Base-by-base conservation (phyloP, 2,888 invertebrate species). In the Patella ulyssiponensis region DNA sequence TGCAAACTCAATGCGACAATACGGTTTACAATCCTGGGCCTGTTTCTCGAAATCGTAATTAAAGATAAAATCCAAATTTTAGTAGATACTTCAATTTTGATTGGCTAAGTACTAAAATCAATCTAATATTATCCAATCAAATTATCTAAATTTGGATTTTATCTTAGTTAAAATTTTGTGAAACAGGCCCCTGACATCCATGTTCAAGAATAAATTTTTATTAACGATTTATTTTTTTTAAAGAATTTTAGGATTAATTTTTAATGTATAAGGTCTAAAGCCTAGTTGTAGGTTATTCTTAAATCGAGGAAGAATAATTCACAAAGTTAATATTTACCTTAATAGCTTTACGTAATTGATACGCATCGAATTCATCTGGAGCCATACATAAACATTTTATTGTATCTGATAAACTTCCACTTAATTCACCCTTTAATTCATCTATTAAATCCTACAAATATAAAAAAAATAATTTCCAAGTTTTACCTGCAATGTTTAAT, bases 291-390 rank as follows among this genome's bases (percentile, higher is more conserved):
- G 20, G 3, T 64, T n/a, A n/a, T 64, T 64, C 17, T 64, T 64
- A 9, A 64, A 64, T n/a, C n/a, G n/a, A n/a, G n/a, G n/a, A 4
- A 73, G 20, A 17, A 53, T 0, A 52, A 15, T 52, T 2, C 17
- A 23, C 15, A 14, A 27, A 76, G 58, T 1, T 54, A 20, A 15
- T 11, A 72, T 15, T 73, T 79, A 90, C 90, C 87, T 91, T 91
- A 77, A 92, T 90, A 69, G 92, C 91, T 80, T 88, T 88, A 20
- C 86, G 84, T 56, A 92, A 84, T 77, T 89, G 88, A 71, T 86
- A 85, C n/a, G 92, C 92, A 83, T 92, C 92, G 84, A 89, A 92
- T 64, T 91, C 90, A 14, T 88, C 91, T 15, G 92, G 90, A 7
- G 86, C 82, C 83, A 90, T 82, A 73, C 89, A 85, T 27, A 92